These are phyloP conservation scores for Argopecten irradians DNA, from an alignment of 1,140 invertebrate species.

Conservation along the genomic window DNA sequence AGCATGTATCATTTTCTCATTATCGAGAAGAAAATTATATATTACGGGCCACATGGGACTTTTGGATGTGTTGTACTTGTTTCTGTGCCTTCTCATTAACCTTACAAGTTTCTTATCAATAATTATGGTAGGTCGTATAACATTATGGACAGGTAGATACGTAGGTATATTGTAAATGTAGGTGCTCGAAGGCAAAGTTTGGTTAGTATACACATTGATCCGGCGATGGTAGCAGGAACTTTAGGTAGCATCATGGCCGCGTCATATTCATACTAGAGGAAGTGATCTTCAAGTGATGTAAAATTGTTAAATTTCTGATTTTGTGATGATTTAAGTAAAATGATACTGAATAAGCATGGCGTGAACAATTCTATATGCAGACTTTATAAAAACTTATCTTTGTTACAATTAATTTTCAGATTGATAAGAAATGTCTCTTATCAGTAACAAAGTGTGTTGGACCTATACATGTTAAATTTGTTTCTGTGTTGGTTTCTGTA, in stretches of 20 bases:
- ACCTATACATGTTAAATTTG: background rate
- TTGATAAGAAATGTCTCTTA: slow-evolving; percentile 17
- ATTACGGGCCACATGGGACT: background rate
- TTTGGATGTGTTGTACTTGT: background rate
- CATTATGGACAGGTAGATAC: background rate
- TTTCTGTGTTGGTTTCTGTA: too few species aligned
- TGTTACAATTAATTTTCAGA: background rate
- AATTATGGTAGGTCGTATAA: background rate
- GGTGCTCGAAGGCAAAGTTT: background rate
- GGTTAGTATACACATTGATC: background rate
- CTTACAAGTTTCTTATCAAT: background rate
- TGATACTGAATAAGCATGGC: background rate
- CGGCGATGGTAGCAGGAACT: background rate
- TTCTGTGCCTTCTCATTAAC: background rate
- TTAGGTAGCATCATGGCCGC: background rate
- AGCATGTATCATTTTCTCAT: background rate
- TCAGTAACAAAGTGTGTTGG: background rate
- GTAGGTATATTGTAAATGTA: background rate
- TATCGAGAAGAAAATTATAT: background rate
- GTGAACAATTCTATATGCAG: background rate
- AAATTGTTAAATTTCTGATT: background rate
- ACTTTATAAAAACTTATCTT: background rate
- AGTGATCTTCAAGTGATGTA: background rate
- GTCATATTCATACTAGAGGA: background rate
- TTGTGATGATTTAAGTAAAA: background rate